A percentile compares a stretch with the other conserved stretches of the same genome.
These are phyloP conservation scores for Eulemur mongoz DNA, from an alignment of 2,797 vertebrate genomes.

Conservation along the genomic window DNA sequence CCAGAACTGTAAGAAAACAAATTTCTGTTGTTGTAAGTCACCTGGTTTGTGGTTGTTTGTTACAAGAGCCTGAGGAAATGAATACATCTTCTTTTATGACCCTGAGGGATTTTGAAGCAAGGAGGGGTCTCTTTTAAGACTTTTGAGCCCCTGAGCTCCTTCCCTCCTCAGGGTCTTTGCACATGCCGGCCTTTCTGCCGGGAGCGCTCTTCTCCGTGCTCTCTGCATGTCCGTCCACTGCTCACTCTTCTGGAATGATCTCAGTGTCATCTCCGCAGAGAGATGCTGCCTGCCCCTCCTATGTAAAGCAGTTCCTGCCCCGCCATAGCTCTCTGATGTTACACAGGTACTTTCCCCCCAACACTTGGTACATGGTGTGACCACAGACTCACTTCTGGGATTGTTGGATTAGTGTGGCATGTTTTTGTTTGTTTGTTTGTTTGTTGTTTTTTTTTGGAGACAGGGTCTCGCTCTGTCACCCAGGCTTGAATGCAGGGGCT, in stretches of 20 bases:
- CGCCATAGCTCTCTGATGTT: rapidly evolving
- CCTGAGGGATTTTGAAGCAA: neutral
- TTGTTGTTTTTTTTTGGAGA: no score
- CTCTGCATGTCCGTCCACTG: neutral
- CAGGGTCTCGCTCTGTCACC: no score
- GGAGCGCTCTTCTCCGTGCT: rapidly evolving
- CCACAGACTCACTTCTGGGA: neutral
- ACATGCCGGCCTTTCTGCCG: rapidly evolving
- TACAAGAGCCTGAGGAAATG: neutral
- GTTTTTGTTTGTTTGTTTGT: no score
- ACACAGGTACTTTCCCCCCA: neutral
- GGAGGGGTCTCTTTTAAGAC: neutral
- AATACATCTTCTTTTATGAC: neutral
- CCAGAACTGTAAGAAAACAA: neutral
- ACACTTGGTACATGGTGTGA: no score
- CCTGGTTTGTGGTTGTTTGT: neutral
- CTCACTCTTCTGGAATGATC: neutral
- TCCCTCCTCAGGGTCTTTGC: neutral
- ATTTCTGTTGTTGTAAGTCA: neutral
- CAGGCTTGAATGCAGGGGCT: no score
- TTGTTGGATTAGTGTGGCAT: neutral
- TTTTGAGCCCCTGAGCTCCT: neutral
- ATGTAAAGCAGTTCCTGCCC: neutral
- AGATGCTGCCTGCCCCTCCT: neutral
- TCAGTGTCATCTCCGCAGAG: neutral